Conservation (phyloP, 1,140 invertebrate species). For the Galendromus occidentalis region DNA sequence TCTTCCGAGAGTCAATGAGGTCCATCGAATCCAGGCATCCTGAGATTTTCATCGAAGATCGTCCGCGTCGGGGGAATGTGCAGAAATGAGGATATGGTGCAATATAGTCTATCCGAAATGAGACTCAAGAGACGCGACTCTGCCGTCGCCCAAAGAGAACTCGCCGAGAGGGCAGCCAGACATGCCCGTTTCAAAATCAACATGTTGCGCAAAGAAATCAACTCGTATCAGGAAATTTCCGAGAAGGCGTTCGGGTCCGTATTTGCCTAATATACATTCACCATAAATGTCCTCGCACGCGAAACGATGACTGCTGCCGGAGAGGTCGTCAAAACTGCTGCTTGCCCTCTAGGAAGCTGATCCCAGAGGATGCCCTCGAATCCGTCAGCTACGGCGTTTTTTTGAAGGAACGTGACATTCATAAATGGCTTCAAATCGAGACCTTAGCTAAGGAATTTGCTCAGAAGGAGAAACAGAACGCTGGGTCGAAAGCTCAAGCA, state of each 20-base stretch:
- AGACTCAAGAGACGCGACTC: background rate
- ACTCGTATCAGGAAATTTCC: background rate
- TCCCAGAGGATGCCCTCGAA: background rate
- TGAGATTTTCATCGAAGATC: slow-evolving; percentile 3
- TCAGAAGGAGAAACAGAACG: background rate
- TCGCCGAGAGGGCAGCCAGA: background rate
- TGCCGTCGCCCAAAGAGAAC: background rate
- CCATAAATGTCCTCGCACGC: too few relatives aligned
- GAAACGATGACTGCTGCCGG: too few relatives aligned
- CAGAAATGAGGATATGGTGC: slow-evolving; percentile 27
- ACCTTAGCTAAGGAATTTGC: background rate
- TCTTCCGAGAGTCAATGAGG: too few relatives aligned
- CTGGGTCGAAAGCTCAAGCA: background rate
- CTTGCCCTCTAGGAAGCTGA: background rate
- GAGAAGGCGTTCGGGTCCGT: background rate
- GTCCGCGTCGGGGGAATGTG: slow-evolving; percentile 15
- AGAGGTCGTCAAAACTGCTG: too few relatives aligned
- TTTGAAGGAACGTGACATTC: background rate
- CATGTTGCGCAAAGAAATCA: background rate
- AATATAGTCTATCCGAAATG: slow-evolving; percentile 15
- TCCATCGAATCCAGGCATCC: slow-evolving; percentile 19
- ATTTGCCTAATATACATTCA: too few relatives aligned
- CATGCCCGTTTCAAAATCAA: background rate
- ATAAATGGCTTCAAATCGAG: background rate
- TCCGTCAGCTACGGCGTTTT: background rate